A percentile compares a stretch with the other conserved stretches of the same genome.
These are phyloP conservation scores for Meteorus cinctellus DNA, from an alignment of 2,888 invertebrate species.

Conservation along the genomic window DNA sequence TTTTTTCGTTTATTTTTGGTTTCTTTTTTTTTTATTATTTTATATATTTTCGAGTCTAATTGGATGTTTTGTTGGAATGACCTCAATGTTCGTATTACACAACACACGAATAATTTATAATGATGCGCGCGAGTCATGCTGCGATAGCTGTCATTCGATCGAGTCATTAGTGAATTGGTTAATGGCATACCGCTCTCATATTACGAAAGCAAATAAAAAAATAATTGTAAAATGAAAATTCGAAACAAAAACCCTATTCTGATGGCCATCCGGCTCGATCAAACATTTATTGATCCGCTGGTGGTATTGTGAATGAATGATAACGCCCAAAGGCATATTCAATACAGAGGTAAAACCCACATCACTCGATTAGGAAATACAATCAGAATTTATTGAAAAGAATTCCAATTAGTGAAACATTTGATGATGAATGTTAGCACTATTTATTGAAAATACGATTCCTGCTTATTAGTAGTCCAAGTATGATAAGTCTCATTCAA, in stretches of 20 bases:
- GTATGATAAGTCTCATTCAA: too few relatives aligned
- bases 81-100: conserved; percentile 62
- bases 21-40: conserved; percentile 46
- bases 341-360: neutral
- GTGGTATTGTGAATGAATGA: neutral
- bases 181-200: conserved; percentile 24
- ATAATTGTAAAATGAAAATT: conserved; percentile 15
- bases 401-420: neutral
- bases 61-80: conserved; percentile 64
- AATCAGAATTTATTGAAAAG: neutral
- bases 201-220: conserved; percentile 10
- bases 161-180: conserved; percentile 35
- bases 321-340: neutral
- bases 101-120: conserved; percentile 53
- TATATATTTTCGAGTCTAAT: conserved; percentile 49
- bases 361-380: neutral
- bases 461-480: too few relatives aligned
- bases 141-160: conserved; percentile 25
- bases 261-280: conserved; percentile 22
- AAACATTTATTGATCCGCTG: conserved; percentile 9
- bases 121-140: conserved; percentile 32
- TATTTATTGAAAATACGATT: too few relatives aligned
- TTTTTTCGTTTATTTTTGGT: conserved; percentile 37
- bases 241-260: neutral
- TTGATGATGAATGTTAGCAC: neutral